These are phyloP conservation scores for Sarcophaga peregrina DNA, from an alignment of 1,140 invertebrate species.

Conservation along the genomic window DNA sequence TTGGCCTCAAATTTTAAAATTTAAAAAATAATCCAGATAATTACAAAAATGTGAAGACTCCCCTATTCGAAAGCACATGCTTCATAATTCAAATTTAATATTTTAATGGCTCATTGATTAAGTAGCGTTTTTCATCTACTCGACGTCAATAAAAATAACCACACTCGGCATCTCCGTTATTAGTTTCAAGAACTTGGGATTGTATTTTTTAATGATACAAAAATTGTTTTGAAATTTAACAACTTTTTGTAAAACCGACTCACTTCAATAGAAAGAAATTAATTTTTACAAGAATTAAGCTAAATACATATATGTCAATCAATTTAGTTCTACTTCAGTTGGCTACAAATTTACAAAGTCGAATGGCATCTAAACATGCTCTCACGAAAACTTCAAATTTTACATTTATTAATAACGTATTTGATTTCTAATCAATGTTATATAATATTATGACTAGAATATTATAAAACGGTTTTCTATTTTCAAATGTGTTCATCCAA, in stretches of 20 bases:
- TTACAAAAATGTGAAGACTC: not conserved
- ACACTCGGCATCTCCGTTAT: not conserved
- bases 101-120: not conserved
- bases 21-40: not conserved
- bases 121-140: not conserved
- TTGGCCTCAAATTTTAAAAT: conserved; percentile 17
- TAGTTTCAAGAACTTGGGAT: not conserved
- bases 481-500: no score
- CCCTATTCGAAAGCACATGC: not conserved
- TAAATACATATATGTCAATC: no score
- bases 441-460: no score
- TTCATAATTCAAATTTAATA: not conserved
- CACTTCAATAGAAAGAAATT: not conserved
- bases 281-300: no score
- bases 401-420: no score
- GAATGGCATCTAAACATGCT: no score
- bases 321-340: no score
- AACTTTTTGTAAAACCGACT: not conserved
- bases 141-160: not conserved
- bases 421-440: no score
- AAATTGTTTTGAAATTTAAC: not conserved
- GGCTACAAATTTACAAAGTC: no score
- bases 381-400: no score
- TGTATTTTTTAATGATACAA: not conserved
- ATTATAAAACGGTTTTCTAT: no score